Percentiles rank a stretch among this genome's conserved stretches.
Evolutionary conservation across 1,140 invertebrate species (phyloP).

Genomic region (Rhyzopertha dominica): DNA sequence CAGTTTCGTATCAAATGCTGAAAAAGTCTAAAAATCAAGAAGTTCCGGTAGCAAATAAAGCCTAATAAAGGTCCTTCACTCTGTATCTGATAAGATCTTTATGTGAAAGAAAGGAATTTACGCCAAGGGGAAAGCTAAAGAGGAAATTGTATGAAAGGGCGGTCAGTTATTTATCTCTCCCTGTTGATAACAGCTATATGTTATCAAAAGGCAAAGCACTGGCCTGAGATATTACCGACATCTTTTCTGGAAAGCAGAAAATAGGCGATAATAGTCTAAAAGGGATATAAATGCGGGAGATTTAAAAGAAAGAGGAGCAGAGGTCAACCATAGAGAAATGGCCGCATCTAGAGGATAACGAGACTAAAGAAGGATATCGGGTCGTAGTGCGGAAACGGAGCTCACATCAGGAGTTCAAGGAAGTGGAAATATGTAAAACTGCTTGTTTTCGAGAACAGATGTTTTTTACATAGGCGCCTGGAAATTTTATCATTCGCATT

Average conservation of each 20-base stretch:
- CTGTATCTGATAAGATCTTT: too few species aligned
- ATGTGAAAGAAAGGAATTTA: too few species aligned
- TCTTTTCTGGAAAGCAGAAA: constrained; percentile 21
- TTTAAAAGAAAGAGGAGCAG: constrained; percentile 28
- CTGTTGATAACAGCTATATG: too few species aligned
- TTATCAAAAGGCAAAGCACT: constrained; percentile 3
- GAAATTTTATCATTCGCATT: too few species aligned
- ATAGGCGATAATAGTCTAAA: constrained; percentile 33
- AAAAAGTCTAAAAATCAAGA: too few species aligned
- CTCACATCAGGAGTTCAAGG: constrained; percentile 8
- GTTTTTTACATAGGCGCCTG: too few species aligned
- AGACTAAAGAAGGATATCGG: constrained; percentile 28
- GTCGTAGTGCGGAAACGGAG: constrained; percentile 4
- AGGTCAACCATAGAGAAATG: constrained; percentile 33
- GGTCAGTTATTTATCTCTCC: too few species aligned
- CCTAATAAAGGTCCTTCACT: too few species aligned
- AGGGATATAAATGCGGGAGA: constrained; percentile 31
- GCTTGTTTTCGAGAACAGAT: constrained; percentile 3
- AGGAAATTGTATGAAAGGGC: too few species aligned
- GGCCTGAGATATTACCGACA: constrained; percentile 27
- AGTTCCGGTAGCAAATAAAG: too few species aligned
- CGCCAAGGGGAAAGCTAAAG: too few species aligned
- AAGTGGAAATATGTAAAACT: constrained; percentile 11
- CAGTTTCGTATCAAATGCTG: too few species aligned
- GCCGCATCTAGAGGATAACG: constrained; percentile 28